phyloP scores from a whole-genome alignment of 2,888 invertebrate genomes.

The Eubasilissa splendida region DNA sequence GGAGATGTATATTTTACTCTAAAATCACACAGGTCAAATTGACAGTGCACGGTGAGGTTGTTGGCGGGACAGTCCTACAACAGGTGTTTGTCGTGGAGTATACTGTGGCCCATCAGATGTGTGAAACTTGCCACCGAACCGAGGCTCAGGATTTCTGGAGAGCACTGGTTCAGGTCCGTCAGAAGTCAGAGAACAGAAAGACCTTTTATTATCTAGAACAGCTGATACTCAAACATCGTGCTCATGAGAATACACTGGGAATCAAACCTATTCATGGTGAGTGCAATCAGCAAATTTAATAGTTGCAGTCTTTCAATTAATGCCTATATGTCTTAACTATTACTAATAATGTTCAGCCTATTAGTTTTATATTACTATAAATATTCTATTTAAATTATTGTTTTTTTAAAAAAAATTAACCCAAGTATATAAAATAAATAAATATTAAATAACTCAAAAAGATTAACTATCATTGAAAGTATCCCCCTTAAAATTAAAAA shows the following conservation, averaged over 20 bases:
- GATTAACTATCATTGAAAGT: neutral
- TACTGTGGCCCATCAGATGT: conserved; percentile 93
- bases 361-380: no score
- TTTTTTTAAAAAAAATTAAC: no score
- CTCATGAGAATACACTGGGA: conserved; percentile 91
- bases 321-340: no score
- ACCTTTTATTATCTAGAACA: conserved; percentile 99
- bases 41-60: conserved; percentile 95
- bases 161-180: conserved; percentile 90
- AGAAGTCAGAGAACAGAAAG: conserved; percentile 93
- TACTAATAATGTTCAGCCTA: no score
- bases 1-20: no score
- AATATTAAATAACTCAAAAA: neutral
- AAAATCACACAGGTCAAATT: conserved; percentile 78
- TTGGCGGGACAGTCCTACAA: conserved; percentile 91
- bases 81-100: conserved; percentile 98
- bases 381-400: no score
- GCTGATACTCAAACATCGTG: conserved; percentile 94
- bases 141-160: conserved; percentile 99
- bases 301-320: neutral
- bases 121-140: conserved; percentile 95
- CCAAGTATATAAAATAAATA: no score
- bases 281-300: conserved; percentile 37
- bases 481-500: no score
- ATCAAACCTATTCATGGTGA: conserved; percentile 88